Evolutionary conservation across 1,140 invertebrate genomes (phyloP), one percentile per base, ranked within the genome.

Genomic region (Geopemphigus sp.): DNA sequence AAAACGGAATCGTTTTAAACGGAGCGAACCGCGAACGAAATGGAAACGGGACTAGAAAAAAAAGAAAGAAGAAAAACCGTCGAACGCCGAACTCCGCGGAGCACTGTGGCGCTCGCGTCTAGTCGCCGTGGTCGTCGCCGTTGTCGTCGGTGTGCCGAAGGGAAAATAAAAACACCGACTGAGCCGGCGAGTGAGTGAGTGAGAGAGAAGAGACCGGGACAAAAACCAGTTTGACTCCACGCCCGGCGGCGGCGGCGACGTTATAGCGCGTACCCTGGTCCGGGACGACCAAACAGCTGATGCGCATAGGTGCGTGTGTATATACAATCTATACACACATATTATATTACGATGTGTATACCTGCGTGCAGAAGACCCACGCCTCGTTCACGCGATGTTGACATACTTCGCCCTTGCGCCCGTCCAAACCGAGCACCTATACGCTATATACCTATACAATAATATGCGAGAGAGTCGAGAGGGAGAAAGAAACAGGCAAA

Each of bases 341-440:
- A 64, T n/a, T n/a, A 56, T 56, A 56, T 56, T 22, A 56, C 19
- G 15, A 1, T 14, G 39, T 15, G 39, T 19, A 39, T 14, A 24
- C 29, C 2, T 1, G 22, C 8, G 26, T 24, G 53, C 39, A 6
- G 29, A 76, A n/a, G 26, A 59, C 73, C 56, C 54, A 76, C 73
- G 73, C 73, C 73, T 56, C 73, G 56, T 76, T 76, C 39, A 56
- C 70, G 19, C 47, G 70, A 26, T 59, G 54, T 76, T 76, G 73
- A 76, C 73, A 76, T 61, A 76, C 73, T 57, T 76, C 73, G 54
- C 53, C 73, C 73, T 76, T 59, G 29, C 53, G 19, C 53, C 45
- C 29, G 32, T 4, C 32, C 32, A 8, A 8, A 39, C 32, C 32
- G n/a, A n/a, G n/a, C n/a, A n/a, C n/a, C n/a, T n/a, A n/a, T n/a